Evolutionary conservation across 2,113 vertebrate species (phyloP), one percentile per base, ranked within the genome.

Genomic region (Sialia sialis): DNA sequence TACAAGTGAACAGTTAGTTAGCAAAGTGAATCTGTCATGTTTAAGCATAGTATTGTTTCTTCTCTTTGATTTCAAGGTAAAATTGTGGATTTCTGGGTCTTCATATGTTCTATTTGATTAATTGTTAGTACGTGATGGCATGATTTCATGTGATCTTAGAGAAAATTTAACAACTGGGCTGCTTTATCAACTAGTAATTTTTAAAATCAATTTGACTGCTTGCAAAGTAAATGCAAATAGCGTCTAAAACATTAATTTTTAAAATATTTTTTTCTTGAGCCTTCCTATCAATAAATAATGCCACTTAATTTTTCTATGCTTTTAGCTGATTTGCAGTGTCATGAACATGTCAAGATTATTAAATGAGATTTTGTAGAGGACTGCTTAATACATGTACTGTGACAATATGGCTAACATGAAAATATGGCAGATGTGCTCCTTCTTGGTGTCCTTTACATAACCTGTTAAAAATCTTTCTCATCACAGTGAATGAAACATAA

Each of bases 41-140:
- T 16, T 11, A 32, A 22, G 20, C 1, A 0, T 25, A 21, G 8
- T 43, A 32, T 34, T 1, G 0, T 84, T 60, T 60, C n/a, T 64
- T 60, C 17, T 70, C 15, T 30, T 48, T 54, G 38, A 82, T 83
- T 88, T 89, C 44, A 76, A 48, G 54, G 49, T 18, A 67, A 30
- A 36, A 78, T 46, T 18, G 18, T 34, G 13, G 9, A 58, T 16
- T 68, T 93, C 23, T 63, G 62, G 10, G 9, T 84, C 36, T 85
- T 67, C 3, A 1, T 27, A 4, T 62, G 12, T 30, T 83, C 23
- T 0, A 0, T 49, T 82, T 90, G n/a, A 20, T 68, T 70, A 48
- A 29, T 48, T 60, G 4, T 67, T 72, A 59, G 29, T 49, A 32
- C 10, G 16, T 25, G 4, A 16, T 36, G 3, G 41, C 70, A 26